Percentiles rank a stretch among this genome's conserved stretches.
Conservation (phyloP, 2,113 vertebrate species). For the Ginglymostoma cirratum region DNA sequence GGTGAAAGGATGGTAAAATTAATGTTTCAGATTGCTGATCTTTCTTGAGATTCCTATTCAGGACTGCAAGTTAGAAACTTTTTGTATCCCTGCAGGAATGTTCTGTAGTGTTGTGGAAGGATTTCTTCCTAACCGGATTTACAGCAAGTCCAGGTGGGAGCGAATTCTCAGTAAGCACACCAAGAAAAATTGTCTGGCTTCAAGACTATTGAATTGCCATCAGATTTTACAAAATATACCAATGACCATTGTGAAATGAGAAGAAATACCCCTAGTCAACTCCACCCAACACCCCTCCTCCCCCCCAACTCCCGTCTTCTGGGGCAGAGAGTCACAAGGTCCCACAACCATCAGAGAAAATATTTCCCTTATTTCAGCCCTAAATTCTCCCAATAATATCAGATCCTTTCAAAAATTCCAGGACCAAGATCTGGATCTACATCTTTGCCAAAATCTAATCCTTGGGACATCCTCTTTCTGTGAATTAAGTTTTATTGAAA, state of each 20-base stretch:
- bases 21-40: neutral
- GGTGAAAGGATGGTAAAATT: neutral
- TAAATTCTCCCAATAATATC: no score
- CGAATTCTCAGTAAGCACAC: neutral
- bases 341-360: no score
- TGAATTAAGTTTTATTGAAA: no score
- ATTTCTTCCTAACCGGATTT: neutral
- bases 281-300: no score
- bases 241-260: neutral
- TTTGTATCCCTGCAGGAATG: neutral
- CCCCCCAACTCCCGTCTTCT: no score
- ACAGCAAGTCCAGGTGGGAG: neutral
- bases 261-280: neutral
- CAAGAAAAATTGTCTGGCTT: neutral
- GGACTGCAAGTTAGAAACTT: neutral
- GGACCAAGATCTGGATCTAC: no score
- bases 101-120: no score
- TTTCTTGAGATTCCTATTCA: neutral
- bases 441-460: no score
- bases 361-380: no score
- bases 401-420: no score
- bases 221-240: neutral
- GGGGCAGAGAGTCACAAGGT: no score
- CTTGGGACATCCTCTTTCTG: no score
- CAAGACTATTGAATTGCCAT: neutral